Base-by-base conservation (phyloP, 2,113 vertebrate species). In the Phalacrocorax pelagicus region DNA sequence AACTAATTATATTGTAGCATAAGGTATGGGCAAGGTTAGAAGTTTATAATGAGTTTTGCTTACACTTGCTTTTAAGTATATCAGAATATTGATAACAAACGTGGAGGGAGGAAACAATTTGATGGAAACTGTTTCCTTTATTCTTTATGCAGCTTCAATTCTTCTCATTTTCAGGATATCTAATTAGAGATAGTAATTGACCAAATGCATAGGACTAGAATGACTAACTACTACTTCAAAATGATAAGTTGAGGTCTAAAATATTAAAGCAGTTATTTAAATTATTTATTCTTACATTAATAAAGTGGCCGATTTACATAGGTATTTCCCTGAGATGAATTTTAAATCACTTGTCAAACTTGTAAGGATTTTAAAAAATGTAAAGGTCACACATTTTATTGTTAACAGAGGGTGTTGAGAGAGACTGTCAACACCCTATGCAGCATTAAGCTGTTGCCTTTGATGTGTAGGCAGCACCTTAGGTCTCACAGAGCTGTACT, bases 381-480 rank as follows among this genome's bases (percentile, higher is more conserved):
- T 77, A 42, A 88, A 75, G 78, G 94, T 88, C 81, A 79, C 96
- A 97, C 90, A 42, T 96, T 96, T 95, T 85, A 95, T 94, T 96
- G 93, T 95, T 96, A 95, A 73, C 78, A 87, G 90, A 93, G 95
- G 71, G 93, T 96, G 96, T 85, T 83, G 85, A 95, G 87, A 85
- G 73, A 85, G 78, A 88, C 58, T 96, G 93, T 94, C 95, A 96
- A 95, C 96, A 95, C 95, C 74, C 66, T 36, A 18, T 1, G 46
- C 49, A 49, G 67, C 87, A 82, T 85, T 94, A 88, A 97, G 90
- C 94, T 94, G 95, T 92, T 96, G 81, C 66, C 81, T 96, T 91
- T 85, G 91, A 79, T 96, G 84, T 82, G 96, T 85, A 94, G 90
- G 94, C 92, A 95, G 94, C 81, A 92, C 96, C 94, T 85, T 90